Evolutionary conservation across 2,888 invertebrate species (phyloP), one percentile per base, ranked within the genome.

Genomic region (Eristalinus sepulchralis): DNA sequence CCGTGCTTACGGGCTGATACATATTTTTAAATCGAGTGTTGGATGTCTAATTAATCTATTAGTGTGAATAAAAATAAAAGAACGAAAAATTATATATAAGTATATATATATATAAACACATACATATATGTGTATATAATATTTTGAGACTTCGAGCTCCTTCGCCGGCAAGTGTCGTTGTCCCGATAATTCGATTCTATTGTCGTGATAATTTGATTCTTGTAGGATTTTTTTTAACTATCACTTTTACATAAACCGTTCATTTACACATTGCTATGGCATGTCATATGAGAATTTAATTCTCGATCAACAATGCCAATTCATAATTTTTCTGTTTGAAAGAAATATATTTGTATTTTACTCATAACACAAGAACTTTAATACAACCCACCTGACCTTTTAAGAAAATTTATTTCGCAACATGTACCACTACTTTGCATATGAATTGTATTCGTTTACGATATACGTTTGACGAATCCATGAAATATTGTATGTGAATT

Each of bases 1-100:
- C 81, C 82, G 85, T 82, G 85, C 64, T 82, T 78, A 78, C 78
- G 85, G 77, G 34, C 73, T 82, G 85, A 85, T 71, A 86, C 78
- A 78, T 70, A 70, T 73, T 78, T 47, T 55, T 68, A 76, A 70
- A 55, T 60, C 70, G 77, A 70, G 39, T 47, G 17, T 47, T 75
- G 55, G 2, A 5, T 27, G 27, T 3, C 2, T 27, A 5, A 5
- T 27, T 27, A 33, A 27, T 59, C 64, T 17, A 47, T 59, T 11
- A 53, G 36, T 71, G 55, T 36, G 53, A 63, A 17, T 33, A n/a
- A 53, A 36, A 66, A 55, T 34, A 33, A 33, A 59, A n/a, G n/a
- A n/a, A n/a, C n/a, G n/a, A n/a, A n/a, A n/a, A n/a, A n/a, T n/a
- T n/a, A n/a, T n/a, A 20, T 24, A 67, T 62, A 24, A 73, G 27